A percentile compares a stretch with the other conserved stretches of the same genome.
Conservation (phyloP, 2,888 invertebrate genomes). For the Acronicta psi region DNA sequence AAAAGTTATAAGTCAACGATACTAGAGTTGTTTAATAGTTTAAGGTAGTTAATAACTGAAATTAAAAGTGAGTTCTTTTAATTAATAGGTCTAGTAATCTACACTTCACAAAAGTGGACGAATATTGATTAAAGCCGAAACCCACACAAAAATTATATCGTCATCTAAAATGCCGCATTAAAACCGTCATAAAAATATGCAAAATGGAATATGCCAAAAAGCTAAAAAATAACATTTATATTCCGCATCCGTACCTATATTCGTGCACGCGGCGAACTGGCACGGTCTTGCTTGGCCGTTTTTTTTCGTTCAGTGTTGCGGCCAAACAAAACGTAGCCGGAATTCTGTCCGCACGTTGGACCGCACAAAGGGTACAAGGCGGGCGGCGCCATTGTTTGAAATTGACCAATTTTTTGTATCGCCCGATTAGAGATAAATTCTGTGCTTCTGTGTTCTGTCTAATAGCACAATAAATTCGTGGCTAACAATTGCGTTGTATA, state of each 20-base stretch:
- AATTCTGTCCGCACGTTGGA: slow-evolving; percentile 51
- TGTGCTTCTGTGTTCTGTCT: slow-evolving; percentile 35
- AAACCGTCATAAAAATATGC: slow-evolving; percentile 18
- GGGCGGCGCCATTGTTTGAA: slow-evolving; percentile 54
- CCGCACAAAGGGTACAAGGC: slow-evolving; percentile 55
- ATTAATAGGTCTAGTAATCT: no score
- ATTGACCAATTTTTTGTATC: slow-evolving; percentile 55
- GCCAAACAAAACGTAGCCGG: slow-evolving; percentile 63
- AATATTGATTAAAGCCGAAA: not conserved
- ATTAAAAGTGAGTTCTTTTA: no score
- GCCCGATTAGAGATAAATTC: slow-evolving; percentile 52
- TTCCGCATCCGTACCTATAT: slow-evolving; percentile 39
- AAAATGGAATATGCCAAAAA: slow-evolving; percentile 17
- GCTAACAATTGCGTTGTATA: slow-evolving; percentile 36
- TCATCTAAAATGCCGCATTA: slow-evolving; percentile 4
- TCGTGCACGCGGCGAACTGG: slow-evolving; percentile 36
- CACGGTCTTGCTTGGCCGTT: slow-evolving; percentile 30
- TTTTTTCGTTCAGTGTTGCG: slow-evolving; percentile 56
- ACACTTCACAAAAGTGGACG: no score
- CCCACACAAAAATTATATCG: not conserved
- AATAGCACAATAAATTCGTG: slow-evolving; percentile 42
- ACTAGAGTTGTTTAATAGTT: no score
- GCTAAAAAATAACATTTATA: slow-evolving; percentile 33
- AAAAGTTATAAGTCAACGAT: no score
- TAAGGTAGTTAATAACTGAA: no score